phyloP scores from a whole-genome alignment of 2,113 vertebrate species.

The Procavia capensis region DNA sequence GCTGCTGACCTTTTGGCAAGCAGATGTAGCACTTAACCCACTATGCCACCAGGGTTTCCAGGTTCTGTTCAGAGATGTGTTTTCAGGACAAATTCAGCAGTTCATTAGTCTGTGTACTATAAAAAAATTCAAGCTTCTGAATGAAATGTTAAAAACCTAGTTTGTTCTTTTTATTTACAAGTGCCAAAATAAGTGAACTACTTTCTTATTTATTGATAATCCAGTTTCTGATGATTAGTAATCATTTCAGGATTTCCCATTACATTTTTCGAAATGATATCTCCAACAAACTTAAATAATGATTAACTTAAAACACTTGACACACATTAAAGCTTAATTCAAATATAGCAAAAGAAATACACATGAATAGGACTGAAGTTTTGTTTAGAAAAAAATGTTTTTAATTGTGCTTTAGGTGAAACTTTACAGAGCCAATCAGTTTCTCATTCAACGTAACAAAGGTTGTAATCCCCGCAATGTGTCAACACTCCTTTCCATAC shows the following conservation, averaged over 20 bases:
- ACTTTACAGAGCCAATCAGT: too few relatives aligned
- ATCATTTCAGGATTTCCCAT: background rate
- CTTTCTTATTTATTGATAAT: slow-evolving; percentile 36
- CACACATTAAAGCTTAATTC: background rate
- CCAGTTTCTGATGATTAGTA: background rate
- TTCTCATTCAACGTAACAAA: too few relatives aligned
- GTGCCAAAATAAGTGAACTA: background rate
- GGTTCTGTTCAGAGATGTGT: too few relatives aligned
- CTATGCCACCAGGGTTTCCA: too few relatives aligned
- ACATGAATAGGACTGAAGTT: background rate
- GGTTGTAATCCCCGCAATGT: too few relatives aligned
- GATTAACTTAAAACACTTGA: background rate
- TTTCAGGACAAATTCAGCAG: slow-evolving; percentile 32
- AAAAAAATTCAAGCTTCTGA: background rate
- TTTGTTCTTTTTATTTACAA: slow-evolving; percentile 6
- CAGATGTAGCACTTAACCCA: too few relatives aligned
- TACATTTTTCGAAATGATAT: background rate
- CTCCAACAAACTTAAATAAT: slow-evolving; percentile 1
- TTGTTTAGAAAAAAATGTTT: background rate
- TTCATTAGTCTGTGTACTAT: background rate
- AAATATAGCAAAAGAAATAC: slow-evolving; percentile 1
- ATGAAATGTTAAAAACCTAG: slow-evolving; percentile 22
- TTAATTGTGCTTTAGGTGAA: too few relatives aligned
- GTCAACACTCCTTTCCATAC: too few relatives aligned
- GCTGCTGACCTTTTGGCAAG: too few relatives aligned